These are phyloP conservation scores for Pachyseris speciosa DNA, from an alignment of 64 coral and sea anemone species.

Conservation along the genomic window DNA sequence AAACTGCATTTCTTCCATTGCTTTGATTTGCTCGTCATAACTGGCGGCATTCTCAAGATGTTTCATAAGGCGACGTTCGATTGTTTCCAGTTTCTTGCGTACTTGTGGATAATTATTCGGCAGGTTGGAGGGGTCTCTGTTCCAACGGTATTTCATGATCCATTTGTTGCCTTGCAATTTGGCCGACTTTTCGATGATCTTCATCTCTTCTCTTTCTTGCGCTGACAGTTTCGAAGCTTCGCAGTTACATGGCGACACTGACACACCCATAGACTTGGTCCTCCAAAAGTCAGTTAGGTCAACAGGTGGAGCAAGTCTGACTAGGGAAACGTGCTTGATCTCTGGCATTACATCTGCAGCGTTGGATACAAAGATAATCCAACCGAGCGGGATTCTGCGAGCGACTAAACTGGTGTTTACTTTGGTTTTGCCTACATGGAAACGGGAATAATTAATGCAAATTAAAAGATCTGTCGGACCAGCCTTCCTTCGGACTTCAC, in stretches of 20 bases:
- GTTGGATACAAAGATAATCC: conserved; percentile 64
- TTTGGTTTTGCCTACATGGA: conserved; percentile 77
- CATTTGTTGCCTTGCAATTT: neutral
- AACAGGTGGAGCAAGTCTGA: conserved; percentile 58
- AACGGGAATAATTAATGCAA: conserved; percentile 68
- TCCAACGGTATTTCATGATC: neutral
- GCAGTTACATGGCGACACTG: conserved; percentile 49
- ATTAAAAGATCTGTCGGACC: conserved; percentile 75
- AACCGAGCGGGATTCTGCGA: conserved; percentile 72
- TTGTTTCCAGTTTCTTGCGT: neutral
- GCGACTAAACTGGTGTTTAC: conserved; percentile 62
- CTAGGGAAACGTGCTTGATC: conserved; percentile 57
- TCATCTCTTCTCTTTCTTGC: conserved; percentile 45
- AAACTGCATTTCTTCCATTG: conserved; percentile 35
- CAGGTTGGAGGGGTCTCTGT: neutral
- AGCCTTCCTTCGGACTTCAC: conserved; percentile 7
- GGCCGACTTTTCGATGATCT: neutral
- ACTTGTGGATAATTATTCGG: conserved; percentile 34
- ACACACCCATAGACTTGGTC: conserved; percentile 83
- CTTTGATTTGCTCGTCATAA: conserved; percentile 14
- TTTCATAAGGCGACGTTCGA: neutral
- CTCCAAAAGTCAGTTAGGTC: conserved; percentile 72
- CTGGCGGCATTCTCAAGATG: neutral
- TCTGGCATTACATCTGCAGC: neutral
- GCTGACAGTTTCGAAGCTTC: conserved; percentile 40